phyloP scores from a whole-genome alignment of 2,797 vertebrate species.

The Nasua narica region DNA sequence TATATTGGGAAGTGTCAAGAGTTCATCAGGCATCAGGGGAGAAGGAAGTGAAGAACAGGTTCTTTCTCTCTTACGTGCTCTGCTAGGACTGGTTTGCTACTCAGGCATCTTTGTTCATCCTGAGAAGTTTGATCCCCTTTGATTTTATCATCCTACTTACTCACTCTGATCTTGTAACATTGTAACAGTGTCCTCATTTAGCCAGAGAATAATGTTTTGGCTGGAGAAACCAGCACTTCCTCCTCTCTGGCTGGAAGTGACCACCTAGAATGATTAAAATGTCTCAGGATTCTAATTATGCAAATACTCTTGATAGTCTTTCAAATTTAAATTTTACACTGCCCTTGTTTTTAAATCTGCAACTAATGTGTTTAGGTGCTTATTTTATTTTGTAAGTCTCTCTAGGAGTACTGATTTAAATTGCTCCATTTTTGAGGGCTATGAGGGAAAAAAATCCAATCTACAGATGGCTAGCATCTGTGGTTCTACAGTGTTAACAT shows the following conservation, averaged over 20 bases:
- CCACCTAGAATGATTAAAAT: conserved; percentile 59
- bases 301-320: conserved; percentile 47
- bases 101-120: neutral
- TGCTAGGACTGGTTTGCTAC: neutral
- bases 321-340: conserved; percentile 66
- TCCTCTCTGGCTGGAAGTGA: conserved; percentile 30
- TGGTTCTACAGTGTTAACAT: conserved; percentile 61
- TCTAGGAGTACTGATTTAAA: conserved; percentile 69
- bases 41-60: neutral
- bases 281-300: conserved; percentile 49
- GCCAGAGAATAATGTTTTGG: neutral
- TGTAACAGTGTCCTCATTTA: neutral
- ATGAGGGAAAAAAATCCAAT: conserved; percentile 50
- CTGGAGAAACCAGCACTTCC: neutral
- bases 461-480: conserved; percentile 76
- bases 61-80: neutral
- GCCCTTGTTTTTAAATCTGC: conserved; percentile 60
- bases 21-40: neutral
- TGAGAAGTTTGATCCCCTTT: neutral
- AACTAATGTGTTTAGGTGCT: conserved; percentile 55
- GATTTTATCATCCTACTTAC: neutral
- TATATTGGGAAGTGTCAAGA: neutral
- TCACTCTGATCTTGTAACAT: neutral
- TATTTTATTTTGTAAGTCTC: conserved; percentile 60
- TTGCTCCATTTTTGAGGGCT: conserved; percentile 69